A percentile compares a stretch with the other conserved stretches of the same genome.
Conservation (phyloP, 2,888 invertebrate species). For the Heliconius charithonia region DNA sequence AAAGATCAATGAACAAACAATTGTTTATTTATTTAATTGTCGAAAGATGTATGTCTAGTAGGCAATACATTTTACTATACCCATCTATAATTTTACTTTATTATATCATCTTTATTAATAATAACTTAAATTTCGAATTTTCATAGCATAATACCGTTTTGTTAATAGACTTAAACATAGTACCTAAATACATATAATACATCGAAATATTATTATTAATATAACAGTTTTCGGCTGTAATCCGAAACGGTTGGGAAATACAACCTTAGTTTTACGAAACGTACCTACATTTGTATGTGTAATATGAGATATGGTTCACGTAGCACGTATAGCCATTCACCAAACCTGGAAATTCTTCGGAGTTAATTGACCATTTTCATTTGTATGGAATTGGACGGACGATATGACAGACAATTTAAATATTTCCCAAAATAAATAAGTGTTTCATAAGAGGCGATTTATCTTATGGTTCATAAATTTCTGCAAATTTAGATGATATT, state of each 20-base stretch:
- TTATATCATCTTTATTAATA: neutral
- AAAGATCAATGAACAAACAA: too few relatives aligned
- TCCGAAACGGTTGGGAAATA: conserved; percentile 38
- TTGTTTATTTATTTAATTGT: too few relatives aligned
- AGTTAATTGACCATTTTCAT: conserved; percentile 10
- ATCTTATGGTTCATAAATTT: neutral
- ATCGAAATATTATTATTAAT: neutral
- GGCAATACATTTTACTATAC: neutral
- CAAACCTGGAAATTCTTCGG: conserved; percentile 12
- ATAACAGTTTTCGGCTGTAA: conserved; percentile 21
- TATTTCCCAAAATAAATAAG: neutral
- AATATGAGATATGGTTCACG: conserved; percentile 41
- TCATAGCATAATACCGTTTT: neutral
- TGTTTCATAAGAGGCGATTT: neutral
- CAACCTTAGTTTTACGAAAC: conserved; percentile 40
- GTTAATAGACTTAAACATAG: neutral
- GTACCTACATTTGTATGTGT: conserved; percentile 33
- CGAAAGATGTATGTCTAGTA: too few relatives aligned
- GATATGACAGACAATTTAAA: neutral
- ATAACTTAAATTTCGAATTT: neutral
- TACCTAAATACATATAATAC: neutral
- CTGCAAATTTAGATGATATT: neutral
- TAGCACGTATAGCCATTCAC: conserved; percentile 33
- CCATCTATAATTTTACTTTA: neutral
- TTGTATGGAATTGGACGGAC: neutral